Conservation (phyloP, 2,797 vertebrate species). For the Crax fasciolata region DNA sequence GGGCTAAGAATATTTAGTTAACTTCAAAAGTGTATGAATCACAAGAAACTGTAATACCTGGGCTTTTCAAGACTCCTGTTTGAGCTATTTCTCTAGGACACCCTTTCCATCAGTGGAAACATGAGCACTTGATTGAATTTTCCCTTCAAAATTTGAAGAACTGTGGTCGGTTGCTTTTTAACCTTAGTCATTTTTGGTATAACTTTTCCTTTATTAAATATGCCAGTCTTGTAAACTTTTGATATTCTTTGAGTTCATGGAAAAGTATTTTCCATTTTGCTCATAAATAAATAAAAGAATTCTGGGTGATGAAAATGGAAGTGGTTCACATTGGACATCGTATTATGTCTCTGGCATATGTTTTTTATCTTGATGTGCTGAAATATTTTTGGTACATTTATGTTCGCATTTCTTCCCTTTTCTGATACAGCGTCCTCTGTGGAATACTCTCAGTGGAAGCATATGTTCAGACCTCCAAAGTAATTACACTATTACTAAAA, state of each 20-base stretch:
- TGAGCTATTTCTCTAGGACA: background rate
- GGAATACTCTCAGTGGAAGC: conserved; percentile 78
- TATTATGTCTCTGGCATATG: conserved; percentile 18
- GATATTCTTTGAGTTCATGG: background rate
- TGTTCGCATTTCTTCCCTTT: conserved; percentile 61
- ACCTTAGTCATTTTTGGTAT: background rate
- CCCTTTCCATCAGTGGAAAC: background rate
- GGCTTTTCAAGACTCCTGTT: background rate
- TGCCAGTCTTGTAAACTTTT: background rate
- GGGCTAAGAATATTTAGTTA: background rate
- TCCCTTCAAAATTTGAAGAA: background rate
- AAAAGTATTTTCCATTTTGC: background rate
- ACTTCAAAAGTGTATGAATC: background rate
- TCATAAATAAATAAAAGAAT: background rate
- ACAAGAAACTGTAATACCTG: background rate
- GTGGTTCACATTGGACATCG: background rate
- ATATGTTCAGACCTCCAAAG: conserved; percentile 82
- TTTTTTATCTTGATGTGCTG: conserved; percentile 40
- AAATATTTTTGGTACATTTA: conserved; percentile 18
- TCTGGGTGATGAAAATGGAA: background rate
- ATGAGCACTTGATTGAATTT: background rate
- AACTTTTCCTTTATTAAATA: background rate
- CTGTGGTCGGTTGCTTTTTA: background rate
- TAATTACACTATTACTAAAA: conserved; percentile 86
- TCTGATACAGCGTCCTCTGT: conserved; percentile 64